phyloP scores from a whole-genome alignment of 2,888 invertebrate species.

The Cryptocheilus praepositus region DNA sequence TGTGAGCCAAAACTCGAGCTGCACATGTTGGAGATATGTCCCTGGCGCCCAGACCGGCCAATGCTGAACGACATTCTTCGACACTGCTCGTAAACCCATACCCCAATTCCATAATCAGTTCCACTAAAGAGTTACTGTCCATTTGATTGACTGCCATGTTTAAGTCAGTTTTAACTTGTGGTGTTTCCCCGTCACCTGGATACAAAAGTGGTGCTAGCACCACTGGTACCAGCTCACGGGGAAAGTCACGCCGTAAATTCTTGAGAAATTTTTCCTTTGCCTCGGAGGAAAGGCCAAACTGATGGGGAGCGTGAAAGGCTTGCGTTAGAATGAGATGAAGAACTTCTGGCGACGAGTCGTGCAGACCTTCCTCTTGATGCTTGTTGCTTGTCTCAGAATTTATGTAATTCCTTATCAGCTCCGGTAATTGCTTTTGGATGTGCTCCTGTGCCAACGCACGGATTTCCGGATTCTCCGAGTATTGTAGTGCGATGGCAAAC shows the following conservation, averaged over 20 bases:
- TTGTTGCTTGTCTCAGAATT: slow-evolving; percentile 83
- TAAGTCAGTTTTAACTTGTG: slow-evolving; percentile 73
- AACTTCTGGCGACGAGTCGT: slow-evolving; percentile 93
- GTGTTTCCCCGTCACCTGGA: slow-evolving; percentile 84
- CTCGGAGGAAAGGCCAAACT: slow-evolving; percentile 82
- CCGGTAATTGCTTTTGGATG: slow-evolving; percentile 88
- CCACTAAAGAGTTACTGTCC: slow-evolving; percentile 86
- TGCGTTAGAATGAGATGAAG: slow-evolving; percentile 87
- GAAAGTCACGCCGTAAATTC: slow-evolving; percentile 90
- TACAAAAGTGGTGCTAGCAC: slow-evolving; percentile 92
- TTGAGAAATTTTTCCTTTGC: slow-evolving; percentile 88
- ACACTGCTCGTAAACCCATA: slow-evolving; percentile 90
- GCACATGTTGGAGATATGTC: slow-evolving; percentile 90
- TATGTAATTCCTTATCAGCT: slow-evolving; percentile 90
- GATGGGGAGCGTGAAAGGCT: slow-evolving; percentile 77
- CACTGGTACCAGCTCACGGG: slow-evolving; percentile 90
- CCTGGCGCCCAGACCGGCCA: slow-evolving; percentile 87
- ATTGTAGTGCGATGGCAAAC: slow-evolving; percentile 89
- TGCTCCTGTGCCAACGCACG: slow-evolving; percentile 85
- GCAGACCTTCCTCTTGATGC: slow-evolving; percentile 87
- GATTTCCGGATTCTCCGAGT: slow-evolving; percentile 87
- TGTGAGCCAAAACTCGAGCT: slow-evolving; percentile 89
- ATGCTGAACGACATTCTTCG: slow-evolving; percentile 91
- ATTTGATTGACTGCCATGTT: slow-evolving; percentile 72
- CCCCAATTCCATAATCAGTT: slow-evolving; percentile 94